Base-by-base conservation (phyloP, 2,113 vertebrate species). In the Oenanthe oenanthe region DNA sequence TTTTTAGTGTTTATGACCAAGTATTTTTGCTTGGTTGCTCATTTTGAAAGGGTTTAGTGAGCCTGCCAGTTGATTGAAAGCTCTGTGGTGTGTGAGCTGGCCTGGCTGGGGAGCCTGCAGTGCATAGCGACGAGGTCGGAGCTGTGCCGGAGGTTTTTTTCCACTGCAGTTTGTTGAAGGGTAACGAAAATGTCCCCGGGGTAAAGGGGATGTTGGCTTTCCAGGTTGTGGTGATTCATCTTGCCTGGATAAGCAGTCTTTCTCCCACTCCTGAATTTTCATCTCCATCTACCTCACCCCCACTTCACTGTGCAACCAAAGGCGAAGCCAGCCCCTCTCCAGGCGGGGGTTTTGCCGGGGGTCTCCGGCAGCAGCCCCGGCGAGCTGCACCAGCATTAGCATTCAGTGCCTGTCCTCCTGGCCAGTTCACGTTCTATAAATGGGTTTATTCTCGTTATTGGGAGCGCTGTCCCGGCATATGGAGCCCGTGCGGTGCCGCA, bases 11-110 rank as follows among this genome's bases (percentile, higher is more conserved):
- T 96, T 96, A 96, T 96, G 95, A 94, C 92, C 95, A 95, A 95
- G 94, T 96, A 86, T 96, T 96, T 97, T 97, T 97, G 97, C 96
- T 97, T 97, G 95, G 94, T 94, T 97, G 96, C 96, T 96, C 97
- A 96, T 96, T 97, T 96, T 97, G 96, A 97, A 97, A 97, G 92
- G 96, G 92, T 94, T 97, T 97, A 96, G 91, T 88, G 89, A 97
- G 95, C 85, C 93, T 97, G 93, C 95, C 85, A 94, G 93, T 93
- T 97, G 96, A 95, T 91, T 96, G 95, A 95, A 97, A 95, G 91
- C 95, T 95, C 95, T 96, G 93, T 97, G 97, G 96, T 96, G 95
- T 96, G 94, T 95, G 92, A 96, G 96, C 91, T 94, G 95, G 95
- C 94, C 94, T 92, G 90, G 88, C 89, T 79, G 88, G 72, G 95